Evolutionary conservation across 2,113 vertebrate species (phyloP), one percentile per base, ranked within the genome.

Genomic region (Andinoacara biseriatus): DNA sequence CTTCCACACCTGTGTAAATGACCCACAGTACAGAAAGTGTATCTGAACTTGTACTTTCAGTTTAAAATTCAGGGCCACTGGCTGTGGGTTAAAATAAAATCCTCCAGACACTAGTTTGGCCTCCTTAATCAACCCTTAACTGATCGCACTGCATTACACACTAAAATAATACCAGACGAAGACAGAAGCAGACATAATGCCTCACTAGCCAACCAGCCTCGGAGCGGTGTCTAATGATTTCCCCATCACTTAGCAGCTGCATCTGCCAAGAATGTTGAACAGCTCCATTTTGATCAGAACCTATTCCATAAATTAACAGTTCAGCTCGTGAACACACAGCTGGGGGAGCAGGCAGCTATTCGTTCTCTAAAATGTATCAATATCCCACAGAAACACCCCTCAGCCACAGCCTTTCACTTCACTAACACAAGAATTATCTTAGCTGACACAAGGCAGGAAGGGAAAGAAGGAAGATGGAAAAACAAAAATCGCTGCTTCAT

Each of bases 401-500:
- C 78, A 76, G 90, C 87, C 58, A 52, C 14, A 3, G 72, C 79
- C 84, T 87, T 86, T 90, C 79, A 87, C 69, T 91, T 52, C 60
- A 88, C 87, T 87, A 87, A 92, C 87, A 85, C 82, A 90, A 80
- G 89, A 89, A 87, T 90, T 83, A 86, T 87, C 90, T 83, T 57
- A 57, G 87, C 82, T 86, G 85, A 91, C 81, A 90, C 75, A 62
- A 81, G 67, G 75, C 35, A 7, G 20, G 40, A 59, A 46, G 7
- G 11, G 75, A 82, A 40, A 40, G 17, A n/a, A 35, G 61, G 14
- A 33, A 18, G 20, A 63, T 31, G 82, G 26, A 69, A 75, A 79
- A 76, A 74, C 54, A 84, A 77, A 78, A 67, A 67, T 59, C 7
- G 13, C 61, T 76, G 79, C 84, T 88, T 93, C 65, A 89, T 92